phyloP scores from a whole-genome alignment of 2,113 vertebrate genomes.

The Archilochus colubris region DNA sequence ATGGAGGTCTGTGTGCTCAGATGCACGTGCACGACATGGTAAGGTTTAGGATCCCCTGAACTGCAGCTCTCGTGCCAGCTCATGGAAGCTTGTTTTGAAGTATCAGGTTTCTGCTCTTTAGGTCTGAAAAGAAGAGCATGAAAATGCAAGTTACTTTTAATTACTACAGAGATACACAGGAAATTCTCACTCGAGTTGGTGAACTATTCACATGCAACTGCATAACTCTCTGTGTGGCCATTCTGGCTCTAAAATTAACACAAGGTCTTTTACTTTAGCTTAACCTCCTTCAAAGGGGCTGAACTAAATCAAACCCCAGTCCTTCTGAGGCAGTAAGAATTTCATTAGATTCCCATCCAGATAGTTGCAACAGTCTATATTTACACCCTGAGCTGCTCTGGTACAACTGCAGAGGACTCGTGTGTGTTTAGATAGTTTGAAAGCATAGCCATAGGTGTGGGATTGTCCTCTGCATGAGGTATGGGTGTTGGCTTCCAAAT shows the following conservation, averaged over 20 bases:
- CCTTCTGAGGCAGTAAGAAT: neutral
- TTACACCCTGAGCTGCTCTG: neutral
- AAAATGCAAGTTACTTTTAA: neutral
- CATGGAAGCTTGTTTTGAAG: neutral
- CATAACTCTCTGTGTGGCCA: neutral
- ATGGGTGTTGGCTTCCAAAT: conserved; percentile 50
- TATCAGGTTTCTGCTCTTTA: neutral
- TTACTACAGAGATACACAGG: neutral
- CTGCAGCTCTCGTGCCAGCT: neutral
- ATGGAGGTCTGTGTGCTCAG: neutral
- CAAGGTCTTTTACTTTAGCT: neutral
- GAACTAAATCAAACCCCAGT: neutral
- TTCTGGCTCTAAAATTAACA: neutral
- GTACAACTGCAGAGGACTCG: neutral
- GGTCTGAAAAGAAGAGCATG: neutral
- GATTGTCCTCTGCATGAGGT: conserved; percentile 41
- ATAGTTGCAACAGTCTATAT: neutral
- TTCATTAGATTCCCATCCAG: neutral
- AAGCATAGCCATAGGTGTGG: conserved; percentile 62
- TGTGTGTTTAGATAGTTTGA: neutral
- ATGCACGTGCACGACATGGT: accelerated
- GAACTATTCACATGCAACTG: neutral
- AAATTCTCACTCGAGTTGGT: neutral
- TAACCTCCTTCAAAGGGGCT: neutral
- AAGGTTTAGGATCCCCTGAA: neutral